Base-by-base conservation (phyloP, 2,888 invertebrate species). In the Drosophila tanythrix region DNA sequence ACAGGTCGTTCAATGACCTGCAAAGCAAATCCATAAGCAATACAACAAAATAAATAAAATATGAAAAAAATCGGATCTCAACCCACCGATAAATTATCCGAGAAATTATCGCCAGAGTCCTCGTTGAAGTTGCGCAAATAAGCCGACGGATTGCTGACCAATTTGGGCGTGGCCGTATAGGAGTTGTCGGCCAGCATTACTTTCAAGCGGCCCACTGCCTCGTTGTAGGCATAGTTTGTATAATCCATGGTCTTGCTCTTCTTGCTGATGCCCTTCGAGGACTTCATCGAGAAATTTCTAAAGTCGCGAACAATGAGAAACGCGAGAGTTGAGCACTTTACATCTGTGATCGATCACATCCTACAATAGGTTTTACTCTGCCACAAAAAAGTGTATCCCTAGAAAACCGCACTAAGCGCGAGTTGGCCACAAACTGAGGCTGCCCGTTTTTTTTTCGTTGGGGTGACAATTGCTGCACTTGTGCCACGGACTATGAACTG, bases 181-280 rank as follows among this genome's bases (percentile, higher is more conserved):
- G 96, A 96, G 67, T 83, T 87, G 80, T 97, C 97, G 0, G 96
- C 96, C 72, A 97, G 92, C 77, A 97, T 94, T 87, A 96, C 95
- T 91, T 96, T 95, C 58, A 97, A 93, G 73, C 97, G 95, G 0
- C 96, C 95, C 6, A 97, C 97, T 18, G 97, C 97, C 92, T 97
- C 97, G 81, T 96, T 95, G 90, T 97, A 97, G 8, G 97, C 97
- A 83, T 96, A 94, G 91, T 97, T 97, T 0, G 97, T 97, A 84
- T 97, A 97, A 93, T 97, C 97, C 59, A 96, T 95, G 56, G 95
- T 94, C 78, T 92, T 92, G 56, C 86, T 85, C 80, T 92, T 93
- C 82, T 93, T 93, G 65, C 90, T 90, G 69, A 91, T 90, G 70
- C 90, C 88, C 79, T 90, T 92, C 57, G 92, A 90, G 60, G 92